Conservation (phyloP, 2,888 invertebrate genomes). For the Apodemia mormo region DNA sequence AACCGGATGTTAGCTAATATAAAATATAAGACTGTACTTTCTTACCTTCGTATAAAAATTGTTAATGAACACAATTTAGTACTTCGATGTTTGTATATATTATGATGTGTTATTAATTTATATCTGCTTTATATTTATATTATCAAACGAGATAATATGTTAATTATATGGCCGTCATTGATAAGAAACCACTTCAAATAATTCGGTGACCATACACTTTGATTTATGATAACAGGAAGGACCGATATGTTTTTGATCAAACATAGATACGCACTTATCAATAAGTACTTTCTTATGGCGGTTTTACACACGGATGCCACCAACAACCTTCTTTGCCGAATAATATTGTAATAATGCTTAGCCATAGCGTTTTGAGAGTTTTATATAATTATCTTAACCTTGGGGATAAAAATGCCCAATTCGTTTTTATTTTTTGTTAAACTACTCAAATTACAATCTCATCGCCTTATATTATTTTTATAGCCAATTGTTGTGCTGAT, state of each 20-base stretch:
- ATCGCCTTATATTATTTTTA: no score
- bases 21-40: background rate
- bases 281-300: background rate
- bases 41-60: background rate
- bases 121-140: background rate
- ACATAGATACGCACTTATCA: background rate
- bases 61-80: background rate
- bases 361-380: no score
- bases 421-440: no score
- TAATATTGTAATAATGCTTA: no score
- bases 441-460: no score
- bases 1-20: no score
- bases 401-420: no score
- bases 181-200: background rate
- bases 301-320: background rate
- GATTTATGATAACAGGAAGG: constrained; percentile 7
- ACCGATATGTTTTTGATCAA: background rate
- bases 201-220: background rate
- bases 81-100: background rate
- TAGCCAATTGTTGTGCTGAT: no score
- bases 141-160: background rate
- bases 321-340: background rate
- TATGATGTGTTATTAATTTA: background rate
- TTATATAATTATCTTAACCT: no score
- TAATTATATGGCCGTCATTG: background rate